phyloP scores from a whole-genome alignment of 2,888 invertebrate species.

The Anorthoa munda region DNA sequence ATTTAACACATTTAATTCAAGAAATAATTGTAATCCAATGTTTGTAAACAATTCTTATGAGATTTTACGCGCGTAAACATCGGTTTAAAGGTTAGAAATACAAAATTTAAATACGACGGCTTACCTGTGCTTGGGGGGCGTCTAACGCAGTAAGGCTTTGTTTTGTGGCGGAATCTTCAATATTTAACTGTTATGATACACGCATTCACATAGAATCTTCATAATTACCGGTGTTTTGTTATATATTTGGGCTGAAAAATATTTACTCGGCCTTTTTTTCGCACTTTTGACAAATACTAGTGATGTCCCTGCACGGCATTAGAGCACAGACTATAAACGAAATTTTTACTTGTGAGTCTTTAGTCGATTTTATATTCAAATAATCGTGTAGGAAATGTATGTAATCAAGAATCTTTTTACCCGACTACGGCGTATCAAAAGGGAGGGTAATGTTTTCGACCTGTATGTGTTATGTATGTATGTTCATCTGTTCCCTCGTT shows the following conservation, averaged over 20 bases:
- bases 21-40: constrained; percentile 46
- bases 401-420: no score
- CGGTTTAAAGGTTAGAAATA: constrained; percentile 72
- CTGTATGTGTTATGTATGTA: no score
- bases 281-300: constrained; percentile 62
- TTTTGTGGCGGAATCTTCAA: constrained; percentile 15
- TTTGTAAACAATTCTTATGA: constrained; percentile 67
- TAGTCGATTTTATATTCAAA: constrained; percentile 4
- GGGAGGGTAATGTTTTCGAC: not conserved
- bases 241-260: constrained; percentile 64
- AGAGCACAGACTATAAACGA: constrained; percentile 28
- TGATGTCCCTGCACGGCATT: constrained; percentile 33
- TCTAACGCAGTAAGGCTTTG: not conserved
- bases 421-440: no score
- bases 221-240: constrained; percentile 43
- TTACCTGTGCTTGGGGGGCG: constrained; percentile 62
- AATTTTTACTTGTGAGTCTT: not conserved
- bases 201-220: constrained; percentile 43
- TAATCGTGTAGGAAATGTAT: no score
- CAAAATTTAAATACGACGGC: constrained; percentile 55
- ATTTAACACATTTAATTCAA: constrained; percentile 35
- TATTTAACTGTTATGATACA: constrained; percentile 40
- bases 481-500: no score
- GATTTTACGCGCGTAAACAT: constrained; percentile 78
- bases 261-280: constrained; percentile 69